phyloP scores from a whole-genome alignment of 2,888 invertebrate genomes.

The Andrena flavipes region DNA sequence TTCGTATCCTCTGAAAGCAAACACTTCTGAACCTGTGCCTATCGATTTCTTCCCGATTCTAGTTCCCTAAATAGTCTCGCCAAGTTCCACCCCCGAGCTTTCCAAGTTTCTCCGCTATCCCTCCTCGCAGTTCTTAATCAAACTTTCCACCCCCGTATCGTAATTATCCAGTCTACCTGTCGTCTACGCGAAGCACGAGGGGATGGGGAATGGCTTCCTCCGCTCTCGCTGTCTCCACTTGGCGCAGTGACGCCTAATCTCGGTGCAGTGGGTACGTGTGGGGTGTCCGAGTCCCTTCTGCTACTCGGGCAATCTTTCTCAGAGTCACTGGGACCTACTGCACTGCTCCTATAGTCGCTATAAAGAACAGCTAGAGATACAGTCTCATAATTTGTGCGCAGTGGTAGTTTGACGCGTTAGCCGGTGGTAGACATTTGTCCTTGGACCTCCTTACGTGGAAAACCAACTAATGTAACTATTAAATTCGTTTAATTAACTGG shows the following conservation, averaged over 20 bases:
- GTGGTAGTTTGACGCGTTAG: not conserved
- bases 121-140: not conserved
- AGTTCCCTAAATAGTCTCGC: not conserved
- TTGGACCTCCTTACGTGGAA: not conserved
- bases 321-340: constrained; percentile 95
- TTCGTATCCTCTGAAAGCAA: constrained; percentile 90
- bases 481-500: too few relatives aligned
- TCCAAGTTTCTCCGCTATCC: not conserved
- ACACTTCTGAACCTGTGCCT: constrained; percentile 22
- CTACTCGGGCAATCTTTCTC: constrained; percentile 93
- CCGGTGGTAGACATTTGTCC: not conserved
- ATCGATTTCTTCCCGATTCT: not conserved
- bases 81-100: not conserved
- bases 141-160: not conserved
- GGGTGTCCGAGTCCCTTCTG: constrained; percentile 88
- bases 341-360: constrained; percentile 97
- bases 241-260: constrained; percentile 89
- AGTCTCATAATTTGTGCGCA: constrained; percentile 55
- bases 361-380: constrained; percentile 83
- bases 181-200: constrained; percentile 92
- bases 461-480: too few relatives aligned
- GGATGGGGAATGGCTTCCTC: constrained; percentile 94
- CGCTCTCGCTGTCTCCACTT: constrained; percentile 93
- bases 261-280: constrained; percentile 84
- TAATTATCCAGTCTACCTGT: constrained; percentile 86